Base-by-base conservation (phyloP, 2,888 invertebrate species). In the Aquatica leii region DNA sequence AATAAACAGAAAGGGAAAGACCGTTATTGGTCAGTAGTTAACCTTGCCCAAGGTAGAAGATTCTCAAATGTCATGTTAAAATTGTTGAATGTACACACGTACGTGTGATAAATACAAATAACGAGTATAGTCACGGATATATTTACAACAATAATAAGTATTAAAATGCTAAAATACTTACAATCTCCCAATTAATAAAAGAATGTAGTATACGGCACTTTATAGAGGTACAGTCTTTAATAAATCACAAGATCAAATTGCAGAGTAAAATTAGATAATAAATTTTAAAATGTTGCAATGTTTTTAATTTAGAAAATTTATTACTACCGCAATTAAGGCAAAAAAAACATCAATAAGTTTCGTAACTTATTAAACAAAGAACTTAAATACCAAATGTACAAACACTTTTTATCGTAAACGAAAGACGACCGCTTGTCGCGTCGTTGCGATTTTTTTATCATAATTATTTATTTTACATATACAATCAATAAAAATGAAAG, bases 11-110 rank as follows among this genome's bases (percentile, higher is more conserved):
- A 53, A 54, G 54, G 53, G 46, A 53, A 59, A 60, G 50, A 49
- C 54, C 60, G 52, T 49, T 55, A 60, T 55, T 61, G 49, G 49
- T 41, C 52, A 58, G 54, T 35, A 20, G 40, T n/a, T 62, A 53
- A 59, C 63, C 63, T 63, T 63, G 63, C 59, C 63, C 59, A 49
- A 57, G 63, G 63, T 55, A 49, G 50, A 59, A 63, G 63, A 63
- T 54, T 50, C 55, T 55, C 50, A 58, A 63, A 59, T 63, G 59
- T 43, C 58, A 63, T 34, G 63, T 43, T 55, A 59, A 58, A 57
- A 46, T 57, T 49, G 20, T 48, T 12, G 57, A 49, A 49, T 49
- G 57, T 46, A 35, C 24, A 14, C 34, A 34, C 18, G 35, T 40
- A 48, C 43, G 17, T 55, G 24, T 55, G 24, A n/a, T 21, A 24